phyloP scores from a whole-genome alignment of 2,888 invertebrate species.

The Auanema freiburgensis region DNA sequence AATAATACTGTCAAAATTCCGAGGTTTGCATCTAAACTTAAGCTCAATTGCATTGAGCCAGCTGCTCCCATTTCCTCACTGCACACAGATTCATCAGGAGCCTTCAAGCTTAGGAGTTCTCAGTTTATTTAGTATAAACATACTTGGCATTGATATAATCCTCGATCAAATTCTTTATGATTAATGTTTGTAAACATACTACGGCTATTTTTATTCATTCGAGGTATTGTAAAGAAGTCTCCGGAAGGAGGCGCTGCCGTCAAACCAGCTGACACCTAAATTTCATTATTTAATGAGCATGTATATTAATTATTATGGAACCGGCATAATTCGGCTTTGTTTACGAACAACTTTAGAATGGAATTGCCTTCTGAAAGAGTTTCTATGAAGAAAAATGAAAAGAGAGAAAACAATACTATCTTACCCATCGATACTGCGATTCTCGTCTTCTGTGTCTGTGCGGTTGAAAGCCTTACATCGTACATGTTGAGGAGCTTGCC shows the following conservation, averaged over 20 bases:
- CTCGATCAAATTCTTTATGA: conserved; percentile 58
- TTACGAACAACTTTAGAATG: conserved; percentile 17
- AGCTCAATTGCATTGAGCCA: conserved; percentile 73
- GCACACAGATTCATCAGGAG: conserved; percentile 40
- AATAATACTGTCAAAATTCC: conserved; percentile 73
- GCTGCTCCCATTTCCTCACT: conserved; percentile 43
- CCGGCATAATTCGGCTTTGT: too few relatives aligned
- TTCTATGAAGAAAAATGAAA: too few relatives aligned
- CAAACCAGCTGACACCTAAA: neutral
- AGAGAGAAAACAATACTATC: too few relatives aligned
- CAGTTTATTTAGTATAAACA: neutral
- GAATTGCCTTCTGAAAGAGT: too few relatives aligned
- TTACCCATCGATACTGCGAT: conserved; percentile 12
- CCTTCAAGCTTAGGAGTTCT: conserved; percentile 8
- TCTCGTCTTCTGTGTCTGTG: conserved; percentile 54
- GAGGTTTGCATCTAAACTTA: conserved; percentile 73
- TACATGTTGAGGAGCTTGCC: conserved; percentile 41
- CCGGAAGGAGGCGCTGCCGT: conserved; percentile 23
- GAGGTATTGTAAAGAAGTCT: conserved; percentile 55
- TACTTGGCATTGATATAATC: conserved; percentile 54
- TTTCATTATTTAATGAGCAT: too few relatives aligned
- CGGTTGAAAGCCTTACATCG: conserved; percentile 51
- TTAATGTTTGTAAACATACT: conserved; percentile 60
- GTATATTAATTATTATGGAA: too few relatives aligned
- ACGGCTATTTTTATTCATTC: conserved; percentile 32